Percentiles rank a stretch among this genome's conserved stretches.
phyloP scores from a whole-genome alignment of 2,888 invertebrate species.

The Rhagonycha fulva region DNA sequence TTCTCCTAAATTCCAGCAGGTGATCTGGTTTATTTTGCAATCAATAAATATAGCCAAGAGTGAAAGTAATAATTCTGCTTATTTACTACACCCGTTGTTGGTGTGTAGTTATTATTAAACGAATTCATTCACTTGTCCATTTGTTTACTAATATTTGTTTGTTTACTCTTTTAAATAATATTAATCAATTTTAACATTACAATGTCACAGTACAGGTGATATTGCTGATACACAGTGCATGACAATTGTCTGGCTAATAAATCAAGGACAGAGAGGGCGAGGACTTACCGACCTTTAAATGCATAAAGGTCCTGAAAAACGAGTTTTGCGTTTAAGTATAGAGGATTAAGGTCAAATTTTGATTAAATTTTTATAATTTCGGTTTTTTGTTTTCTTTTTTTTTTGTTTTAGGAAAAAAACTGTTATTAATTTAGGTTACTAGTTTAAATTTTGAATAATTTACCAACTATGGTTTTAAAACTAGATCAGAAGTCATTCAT shows the following conservation, averaged over 20 bases:
- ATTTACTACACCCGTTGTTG: not conserved
- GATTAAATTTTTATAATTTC: not conserved
- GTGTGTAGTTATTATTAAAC: not conserved
- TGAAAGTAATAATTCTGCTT: not conserved
- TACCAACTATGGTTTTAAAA: not conserved
- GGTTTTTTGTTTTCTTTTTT: not conserved
- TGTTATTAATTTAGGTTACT: not conserved
- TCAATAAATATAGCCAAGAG: not conserved
- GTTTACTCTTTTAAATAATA: not conserved
- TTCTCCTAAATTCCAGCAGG: not conserved
- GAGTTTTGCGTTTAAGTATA: not conserved
- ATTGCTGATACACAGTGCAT: not conserved
- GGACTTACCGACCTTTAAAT: slow-evolving; percentile 6
- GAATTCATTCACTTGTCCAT: not conserved
- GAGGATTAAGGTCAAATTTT: not conserved
- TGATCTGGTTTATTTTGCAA: not conserved
- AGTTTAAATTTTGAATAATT: not conserved
- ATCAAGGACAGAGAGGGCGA: slow-evolving; percentile 6
- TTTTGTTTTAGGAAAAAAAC: not conserved
- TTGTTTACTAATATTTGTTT: not conserved
- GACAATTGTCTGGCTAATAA: not conserved
- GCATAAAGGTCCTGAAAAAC: not conserved
- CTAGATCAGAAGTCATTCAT: not conserved
- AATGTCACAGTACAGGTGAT: slow-evolving; percentile 1
- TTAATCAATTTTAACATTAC: slow-evolving; percentile 4